These are phyloP conservation scores for Haliclona indistincta DNA, from an alignment of 37 sponge, comb jelly and placozoan species.

Conservation along the genomic window DNA sequence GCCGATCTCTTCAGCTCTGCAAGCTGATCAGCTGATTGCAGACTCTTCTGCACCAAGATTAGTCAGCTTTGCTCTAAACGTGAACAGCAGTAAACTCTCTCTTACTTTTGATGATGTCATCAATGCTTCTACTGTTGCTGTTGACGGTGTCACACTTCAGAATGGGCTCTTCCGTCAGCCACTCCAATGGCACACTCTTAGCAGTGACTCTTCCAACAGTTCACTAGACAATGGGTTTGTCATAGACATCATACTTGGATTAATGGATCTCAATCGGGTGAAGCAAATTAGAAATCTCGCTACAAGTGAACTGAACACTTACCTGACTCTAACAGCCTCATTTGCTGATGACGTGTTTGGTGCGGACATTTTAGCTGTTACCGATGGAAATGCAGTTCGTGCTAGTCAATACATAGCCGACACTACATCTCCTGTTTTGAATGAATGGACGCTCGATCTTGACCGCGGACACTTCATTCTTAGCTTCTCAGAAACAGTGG, in stretches of 20 bases:
- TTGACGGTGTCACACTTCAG: conserved; percentile 68
- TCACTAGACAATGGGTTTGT: conserved; percentile 45
- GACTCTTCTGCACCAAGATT: conserved; percentile 50
- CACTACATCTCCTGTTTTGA: conserved; percentile 41
- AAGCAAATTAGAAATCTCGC: conserved; percentile 76
- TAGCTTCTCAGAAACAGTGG: conserved; percentile 82
- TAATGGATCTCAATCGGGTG: conserved; percentile 73
- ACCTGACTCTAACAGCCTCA: conserved; percentile 64
- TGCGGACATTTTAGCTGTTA: conserved; percentile 76
- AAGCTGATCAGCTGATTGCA: conserved; percentile 29
- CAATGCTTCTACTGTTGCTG: conserved; percentile 52
- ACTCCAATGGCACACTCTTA: conserved; percentile 52
- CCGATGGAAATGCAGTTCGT: conserved; percentile 82
- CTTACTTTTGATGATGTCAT: conserved; percentile 76
- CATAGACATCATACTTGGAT: conserved; percentile 44
- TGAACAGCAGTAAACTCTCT: conserved; percentile 59
- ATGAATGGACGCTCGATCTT: conserved; percentile 63
- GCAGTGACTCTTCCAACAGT: conserved; percentile 26
- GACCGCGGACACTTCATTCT: conserved; percentile 60
- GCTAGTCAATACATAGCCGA: conserved; percentile 51
- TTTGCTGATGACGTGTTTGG: conserved; percentile 79
- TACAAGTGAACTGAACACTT: conserved; percentile 48
- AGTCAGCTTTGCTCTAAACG: conserved; percentile 62
- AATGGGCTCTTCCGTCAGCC: conserved; percentile 27
- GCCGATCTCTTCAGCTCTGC: conserved; percentile 27